Evolutionary conservation across 2,888 invertebrate genomes (phyloP).

Genomic region (Lydus trimaculatus): DNA sequence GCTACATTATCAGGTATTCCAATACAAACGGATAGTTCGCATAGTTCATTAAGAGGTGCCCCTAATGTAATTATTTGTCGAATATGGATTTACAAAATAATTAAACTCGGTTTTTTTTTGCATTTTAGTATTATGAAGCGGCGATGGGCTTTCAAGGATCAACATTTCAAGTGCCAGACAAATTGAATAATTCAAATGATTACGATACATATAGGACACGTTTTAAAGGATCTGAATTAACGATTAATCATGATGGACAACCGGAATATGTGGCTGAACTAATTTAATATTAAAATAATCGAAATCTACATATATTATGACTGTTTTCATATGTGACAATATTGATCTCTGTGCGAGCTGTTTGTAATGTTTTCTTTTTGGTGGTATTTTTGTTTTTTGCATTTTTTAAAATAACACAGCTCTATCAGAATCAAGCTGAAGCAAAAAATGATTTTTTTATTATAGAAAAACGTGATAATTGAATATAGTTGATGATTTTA

Average conservation of each 20-base stretch:
- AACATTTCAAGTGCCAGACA: constrained; percentile 75
- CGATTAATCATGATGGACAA: constrained; percentile 65
- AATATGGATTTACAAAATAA: neutral
- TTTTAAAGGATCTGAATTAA: constrained; percentile 61
- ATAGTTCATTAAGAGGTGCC: constrained; percentile 64
- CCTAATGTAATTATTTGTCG: constrained; percentile 60
- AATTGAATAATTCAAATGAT: constrained; percentile 43
- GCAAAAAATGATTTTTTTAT: constrained; percentile 21
- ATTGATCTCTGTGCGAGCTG: constrained; percentile 32
- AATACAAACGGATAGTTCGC: constrained; percentile 58
- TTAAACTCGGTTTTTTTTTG: constrained; percentile 10
- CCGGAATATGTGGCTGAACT: constrained; percentile 69
- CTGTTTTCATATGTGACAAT: constrained; percentile 38
- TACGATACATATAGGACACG: constrained; percentile 49
- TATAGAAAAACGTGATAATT: constrained; percentile 33
- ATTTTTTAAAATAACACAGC: constrained; percentile 24
- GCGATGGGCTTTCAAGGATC: constrained; percentile 74
- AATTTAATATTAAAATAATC: constrained; percentile 55
- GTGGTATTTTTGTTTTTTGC: constrained; percentile 14
- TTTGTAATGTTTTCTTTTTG: constrained; percentile 7
- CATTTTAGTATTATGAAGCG: constrained; percentile 67
- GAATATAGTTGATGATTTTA: constrained; percentile 8
- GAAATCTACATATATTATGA: constrained; percentile 17
- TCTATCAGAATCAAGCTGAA: neutral
- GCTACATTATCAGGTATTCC: constrained; percentile 67